Evolutionary conservation across 2,888 invertebrate genomes (phyloP), one percentile per base, ranked within the genome.

Genomic region (Watsonalla binaria): DNA sequence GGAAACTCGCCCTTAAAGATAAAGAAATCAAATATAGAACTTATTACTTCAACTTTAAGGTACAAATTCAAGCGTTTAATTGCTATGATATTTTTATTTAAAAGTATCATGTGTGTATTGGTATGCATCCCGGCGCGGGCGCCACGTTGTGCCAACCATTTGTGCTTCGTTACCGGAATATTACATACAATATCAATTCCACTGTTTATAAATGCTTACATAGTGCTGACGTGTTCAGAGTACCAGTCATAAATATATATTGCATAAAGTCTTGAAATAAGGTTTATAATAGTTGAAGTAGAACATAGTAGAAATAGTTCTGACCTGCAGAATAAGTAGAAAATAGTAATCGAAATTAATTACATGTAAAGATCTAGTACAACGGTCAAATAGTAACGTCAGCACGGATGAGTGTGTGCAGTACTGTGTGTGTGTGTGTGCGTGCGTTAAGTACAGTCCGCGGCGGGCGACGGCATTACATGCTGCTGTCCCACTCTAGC

Each of bases 401-500:
- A 50, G 64, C 55, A 63, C 53, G 60, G 54, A 60, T 51, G 66
- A 58, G 60, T 60, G 63, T 42, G 42, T 42, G 9, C 8, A 39
- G 39, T 39, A 62, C 66, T 58, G 74, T 61, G 56, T 61, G 55
- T 37, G 52, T 8, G 49, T 53, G 54, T 33, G 54, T 54, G 60
- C 45, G 48, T 48, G 13, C 34, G 58, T 66, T 76, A 78, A 77
- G 78, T 78, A 77, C 77, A 59, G 64, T 63, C 61, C 65, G 65
- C 65, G 55, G 63, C 46, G 61, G 50, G 58, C 51, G 61, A 52
- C 45, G 61, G 64, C 69, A 72, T 93, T 94, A 95, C 94, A 95
- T 94, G 85, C 94, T 94, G 91, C 94, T 94, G 86, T 95, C 95
- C 95, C 95, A 95, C 86, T 95, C 95, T 63, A 95, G 86, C 85